Conservation (phyloP, 2,113 vertebrate species). For the Upupa epops region DNA sequence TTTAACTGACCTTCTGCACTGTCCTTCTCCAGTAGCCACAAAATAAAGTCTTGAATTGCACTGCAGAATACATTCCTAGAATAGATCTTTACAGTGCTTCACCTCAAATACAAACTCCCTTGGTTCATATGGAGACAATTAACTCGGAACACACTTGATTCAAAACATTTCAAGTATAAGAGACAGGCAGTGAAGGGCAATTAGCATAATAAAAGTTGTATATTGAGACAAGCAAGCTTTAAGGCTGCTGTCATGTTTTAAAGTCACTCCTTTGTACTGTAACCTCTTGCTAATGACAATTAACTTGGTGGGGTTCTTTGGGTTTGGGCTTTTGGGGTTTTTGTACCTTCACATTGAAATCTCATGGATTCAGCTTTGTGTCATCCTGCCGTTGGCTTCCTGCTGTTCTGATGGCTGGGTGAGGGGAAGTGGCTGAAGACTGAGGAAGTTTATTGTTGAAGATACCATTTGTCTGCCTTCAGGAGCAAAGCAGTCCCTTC, state of each 20-base stretch:
- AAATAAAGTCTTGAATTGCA: background rate
- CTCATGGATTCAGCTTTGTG: background rate
- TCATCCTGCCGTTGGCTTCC: conserved; percentile 12
- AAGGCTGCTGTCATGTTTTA: background rate
- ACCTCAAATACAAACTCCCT: background rate
- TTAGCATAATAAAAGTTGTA: background rate
- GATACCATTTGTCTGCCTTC: background rate
- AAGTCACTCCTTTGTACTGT: background rate
- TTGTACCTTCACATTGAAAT: background rate
- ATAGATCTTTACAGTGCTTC: background rate
- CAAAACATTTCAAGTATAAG: conserved; percentile 12
- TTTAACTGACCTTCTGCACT: background rate
- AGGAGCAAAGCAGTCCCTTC: background rate
- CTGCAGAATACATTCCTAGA: background rate
- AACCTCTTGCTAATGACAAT: background rate
- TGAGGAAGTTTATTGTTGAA: conserved; percentile 43
- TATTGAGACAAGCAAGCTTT: background rate
- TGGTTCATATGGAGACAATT: background rate
- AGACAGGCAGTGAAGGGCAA: background rate
- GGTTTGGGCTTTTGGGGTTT: background rate
- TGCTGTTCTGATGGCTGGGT: background rate
- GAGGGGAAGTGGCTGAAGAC: conserved; percentile 19
- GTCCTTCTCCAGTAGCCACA: background rate
- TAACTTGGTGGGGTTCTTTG: background rate
- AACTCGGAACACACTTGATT: background rate